Base-by-base conservation (phyloP, 2,888 invertebrate species). In the Folsomia manolachei region DNA sequence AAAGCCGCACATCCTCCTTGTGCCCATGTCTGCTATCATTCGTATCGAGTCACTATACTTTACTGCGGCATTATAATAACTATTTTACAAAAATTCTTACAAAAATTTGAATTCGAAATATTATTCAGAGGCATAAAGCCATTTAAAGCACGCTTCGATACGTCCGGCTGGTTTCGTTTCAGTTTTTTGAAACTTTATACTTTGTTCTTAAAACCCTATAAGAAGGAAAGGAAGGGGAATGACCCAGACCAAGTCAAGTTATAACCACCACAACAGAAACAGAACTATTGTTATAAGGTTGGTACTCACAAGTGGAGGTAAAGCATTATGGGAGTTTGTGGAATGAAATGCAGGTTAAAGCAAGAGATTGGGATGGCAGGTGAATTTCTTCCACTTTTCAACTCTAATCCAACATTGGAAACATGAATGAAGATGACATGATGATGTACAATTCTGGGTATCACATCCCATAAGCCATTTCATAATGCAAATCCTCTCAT, bases 181-280 rank as follows among this genome's bases (percentile, higher is more conserved):
- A 56, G 56, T 21, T 14, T 7, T 19, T 14, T n/a, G 18, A 14
- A 14, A 56, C 19, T 56, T 56, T 56, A 56, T 51, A 11, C 9
- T 51, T 51, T 51, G 9, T 51, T 9, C 51, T 51, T 11, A 18
- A 51, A 9, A 18, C 51, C 18, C 21, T 56, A 19, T 56, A 75
- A 73, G 69, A 69, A 72, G 71, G 69, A 73, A 76, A 71, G 75
- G 72, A 76, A 73, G 75, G 75, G 75, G 75, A 76, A 73, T 76
- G 75, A 76, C 75, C 75, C 75, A 74, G 52, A 71, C 51, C 61
- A 72, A 70, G 70, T 27, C 52, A 68, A 18, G 21, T 56, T 19
- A 56, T 56, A 63, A 9, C 21, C 56, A 56, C 56, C 19, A 51
- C 51, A 11, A 51, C 9, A 51, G 9, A 9, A 51, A 9, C 18